Conservation (phyloP, 2,888 invertebrate species). For the Anaspis maculata region DNA sequence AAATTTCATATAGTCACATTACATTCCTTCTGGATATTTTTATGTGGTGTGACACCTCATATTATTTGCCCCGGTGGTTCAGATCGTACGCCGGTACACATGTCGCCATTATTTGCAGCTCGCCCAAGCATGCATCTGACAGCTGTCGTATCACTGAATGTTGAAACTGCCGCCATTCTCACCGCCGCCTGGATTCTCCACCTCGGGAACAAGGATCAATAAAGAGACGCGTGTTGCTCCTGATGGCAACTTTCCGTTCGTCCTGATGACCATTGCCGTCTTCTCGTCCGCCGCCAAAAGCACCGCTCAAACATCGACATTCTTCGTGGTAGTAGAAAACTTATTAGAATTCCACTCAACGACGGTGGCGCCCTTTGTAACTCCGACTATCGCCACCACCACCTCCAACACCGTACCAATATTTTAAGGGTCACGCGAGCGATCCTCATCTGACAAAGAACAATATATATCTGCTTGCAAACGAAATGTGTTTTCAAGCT, state of each 20-base stretch:
- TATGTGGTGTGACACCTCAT: conserved; percentile 41
- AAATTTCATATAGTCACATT: conserved; percentile 40
- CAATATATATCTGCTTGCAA: too few relatives aligned
- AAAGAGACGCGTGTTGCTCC: conserved; percentile 25
- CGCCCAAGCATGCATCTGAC: conserved; percentile 40
- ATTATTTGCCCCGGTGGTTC: conserved; percentile 36
- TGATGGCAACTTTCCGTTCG: conserved; percentile 19
- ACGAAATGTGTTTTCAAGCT: too few relatives aligned
- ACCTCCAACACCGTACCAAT: too few relatives aligned
- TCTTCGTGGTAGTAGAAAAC: too few relatives aligned
- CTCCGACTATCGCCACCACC: too few relatives aligned
- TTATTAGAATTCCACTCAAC: too few relatives aligned
- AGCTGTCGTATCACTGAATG: conserved; percentile 42
- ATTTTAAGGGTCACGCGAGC: too few relatives aligned
- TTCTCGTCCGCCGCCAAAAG: too few relatives aligned
- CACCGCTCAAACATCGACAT: too few relatives aligned
- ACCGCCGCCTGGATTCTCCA: conserved; percentile 24
- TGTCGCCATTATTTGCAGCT: conserved; percentile 43
- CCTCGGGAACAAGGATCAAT: conserved; percentile 28
- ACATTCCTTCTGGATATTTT: conserved; percentile 37
- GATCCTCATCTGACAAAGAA: too few relatives aligned
- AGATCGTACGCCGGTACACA: conserved; percentile 35
- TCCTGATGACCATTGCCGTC: background rate
- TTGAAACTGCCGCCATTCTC: conserved; percentile 38
- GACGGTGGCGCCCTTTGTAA: too few relatives aligned